These are phyloP conservation scores for Philopotamus ludificatus DNA, from an alignment of 1,140 invertebrate genomes.

Conservation along the genomic window DNA sequence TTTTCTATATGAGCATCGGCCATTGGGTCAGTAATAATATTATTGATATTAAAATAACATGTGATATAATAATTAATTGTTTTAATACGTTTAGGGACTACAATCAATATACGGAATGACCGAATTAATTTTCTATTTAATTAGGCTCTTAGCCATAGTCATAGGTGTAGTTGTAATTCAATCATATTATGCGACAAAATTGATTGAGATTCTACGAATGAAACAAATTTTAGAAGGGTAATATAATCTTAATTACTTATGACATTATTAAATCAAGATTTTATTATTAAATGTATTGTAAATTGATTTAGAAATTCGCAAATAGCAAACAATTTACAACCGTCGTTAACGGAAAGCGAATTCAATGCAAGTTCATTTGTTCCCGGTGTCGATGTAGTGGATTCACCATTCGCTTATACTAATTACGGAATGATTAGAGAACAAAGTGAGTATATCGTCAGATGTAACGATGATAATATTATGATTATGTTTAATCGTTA, in stretches of 20 bases:
- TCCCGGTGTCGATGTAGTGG: slow-evolving; percentile 44
- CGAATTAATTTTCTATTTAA: slow-evolving; percentile 62
- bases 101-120: slow-evolving; percentile 61
- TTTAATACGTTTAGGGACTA: slow-evolving; percentile 52
- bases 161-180: slow-evolving; percentile 61
- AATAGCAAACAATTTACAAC: slow-evolving; percentile 41
- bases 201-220: slow-evolving; percentile 47
- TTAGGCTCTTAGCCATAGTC: slow-evolving; percentile 59
- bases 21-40: slow-evolving; percentile 60
- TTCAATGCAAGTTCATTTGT: slow-evolving; percentile 61
- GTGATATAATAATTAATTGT: slow-evolving; percentile 2
- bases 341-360: slow-evolving; percentile 56
- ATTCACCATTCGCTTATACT: slow-evolving; percentile 47
- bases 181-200: slow-evolving; percentile 58
- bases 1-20: slow-evolving; percentile 68
- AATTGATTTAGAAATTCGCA: slow-evolving; percentile 29
- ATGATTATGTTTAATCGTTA: slow-evolving; percentile 7
- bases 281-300: slow-evolving; percentile 12
- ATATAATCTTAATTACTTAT: slow-evolving; percentile 6
- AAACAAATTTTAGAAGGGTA: slow-evolving; percentile 45
- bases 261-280: neutral
- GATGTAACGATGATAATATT: neutral
- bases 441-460: slow-evolving; percentile 46
- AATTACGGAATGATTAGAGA: slow-evolving; percentile 53
- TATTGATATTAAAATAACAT: neutral